Evolutionary conservation across 2,888 invertebrate genomes (phyloP).

Genomic region (Dasypolia templi): DNA sequence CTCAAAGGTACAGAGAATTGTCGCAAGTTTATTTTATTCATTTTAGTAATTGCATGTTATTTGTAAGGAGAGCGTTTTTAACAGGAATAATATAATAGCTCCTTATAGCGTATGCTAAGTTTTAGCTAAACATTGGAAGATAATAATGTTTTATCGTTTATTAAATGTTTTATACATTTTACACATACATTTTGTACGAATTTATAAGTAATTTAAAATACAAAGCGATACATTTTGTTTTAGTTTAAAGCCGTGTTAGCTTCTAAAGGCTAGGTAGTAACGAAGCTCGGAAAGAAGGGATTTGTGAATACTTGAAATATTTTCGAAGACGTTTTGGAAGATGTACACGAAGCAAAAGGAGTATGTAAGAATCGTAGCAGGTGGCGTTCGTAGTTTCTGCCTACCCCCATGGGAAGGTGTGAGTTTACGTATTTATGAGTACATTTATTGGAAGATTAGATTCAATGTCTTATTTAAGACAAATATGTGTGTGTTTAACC

Average conservation of each 20-base stretch:
- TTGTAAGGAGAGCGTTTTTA: background rate
- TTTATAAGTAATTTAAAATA: conserved; percentile 37
- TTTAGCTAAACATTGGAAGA: conserved; percentile 6
- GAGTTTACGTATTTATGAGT: background rate
- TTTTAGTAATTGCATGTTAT: background rate
- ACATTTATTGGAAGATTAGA: background rate
- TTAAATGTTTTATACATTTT: background rate
- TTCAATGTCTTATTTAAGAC: background rate
- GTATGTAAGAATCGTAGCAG: too few species aligned
- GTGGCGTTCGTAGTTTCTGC: background rate
- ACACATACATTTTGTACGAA: conserved; percentile 43
- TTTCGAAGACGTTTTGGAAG: background rate
- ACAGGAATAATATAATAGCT: background rate
- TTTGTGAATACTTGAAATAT: conserved; percentile 27
- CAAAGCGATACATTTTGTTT: conserved; percentile 45
- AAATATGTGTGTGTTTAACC: background rate
- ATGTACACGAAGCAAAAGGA: background rate
- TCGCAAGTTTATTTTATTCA: background rate
- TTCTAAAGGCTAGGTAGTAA: conserved; percentile 50
- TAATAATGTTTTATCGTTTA: too few species aligned
- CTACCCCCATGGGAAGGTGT: background rate
- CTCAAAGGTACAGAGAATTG: too few species aligned
- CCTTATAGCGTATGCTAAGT: background rate
- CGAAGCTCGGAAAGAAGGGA: conserved; percentile 5
- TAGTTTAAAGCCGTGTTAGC: conserved; percentile 57